These are phyloP conservation scores for Ptilonorhynchus violaceus DNA, from an alignment of 2,113 vertebrate genomes.

Conservation along the genomic window DNA sequence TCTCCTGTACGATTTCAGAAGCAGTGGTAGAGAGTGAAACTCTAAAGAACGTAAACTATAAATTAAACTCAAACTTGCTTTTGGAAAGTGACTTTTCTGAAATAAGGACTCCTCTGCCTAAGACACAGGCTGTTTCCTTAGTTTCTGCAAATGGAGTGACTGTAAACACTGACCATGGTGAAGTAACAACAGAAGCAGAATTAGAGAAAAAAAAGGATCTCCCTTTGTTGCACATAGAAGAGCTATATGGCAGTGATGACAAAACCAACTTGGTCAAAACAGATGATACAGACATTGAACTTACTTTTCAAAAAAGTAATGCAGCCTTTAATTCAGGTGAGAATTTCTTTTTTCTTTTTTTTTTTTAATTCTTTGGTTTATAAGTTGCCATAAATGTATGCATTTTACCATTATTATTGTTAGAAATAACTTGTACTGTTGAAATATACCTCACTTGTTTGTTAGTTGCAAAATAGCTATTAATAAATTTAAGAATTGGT, in stretches of 20 bases:
- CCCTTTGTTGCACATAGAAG: background rate
- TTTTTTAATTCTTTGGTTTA: background rate
- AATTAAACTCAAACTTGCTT: background rate
- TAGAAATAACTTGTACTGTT: background rate
- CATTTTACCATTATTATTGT: background rate
- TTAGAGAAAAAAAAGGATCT: background rate
- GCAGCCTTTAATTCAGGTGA: constrained; percentile 52
- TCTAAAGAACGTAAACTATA: background rate
- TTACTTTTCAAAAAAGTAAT: constrained; percentile 25
- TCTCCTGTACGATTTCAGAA: background rate
- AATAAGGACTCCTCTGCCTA: background rate
- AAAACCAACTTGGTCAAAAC: background rate
- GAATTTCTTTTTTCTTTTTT: background rate
- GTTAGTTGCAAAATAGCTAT: background rate
- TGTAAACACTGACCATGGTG: background rate
- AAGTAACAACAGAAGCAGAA: background rate
- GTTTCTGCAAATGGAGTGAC: background rate
- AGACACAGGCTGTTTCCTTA: background rate
- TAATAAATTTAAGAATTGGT: background rate
- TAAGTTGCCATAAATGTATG: background rate
- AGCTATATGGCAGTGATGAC: background rate
- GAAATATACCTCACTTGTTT: background rate
- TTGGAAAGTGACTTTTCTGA: constrained; percentile 7
- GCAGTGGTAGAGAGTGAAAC: background rate
- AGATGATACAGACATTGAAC: background rate